A percentile compares a stretch with the other conserved stretches of the same genome.
These are phyloP conservation scores for Lanistes nyassanus DNA, from an alignment of 1,140 invertebrate species.

Conservation along the genomic window DNA sequence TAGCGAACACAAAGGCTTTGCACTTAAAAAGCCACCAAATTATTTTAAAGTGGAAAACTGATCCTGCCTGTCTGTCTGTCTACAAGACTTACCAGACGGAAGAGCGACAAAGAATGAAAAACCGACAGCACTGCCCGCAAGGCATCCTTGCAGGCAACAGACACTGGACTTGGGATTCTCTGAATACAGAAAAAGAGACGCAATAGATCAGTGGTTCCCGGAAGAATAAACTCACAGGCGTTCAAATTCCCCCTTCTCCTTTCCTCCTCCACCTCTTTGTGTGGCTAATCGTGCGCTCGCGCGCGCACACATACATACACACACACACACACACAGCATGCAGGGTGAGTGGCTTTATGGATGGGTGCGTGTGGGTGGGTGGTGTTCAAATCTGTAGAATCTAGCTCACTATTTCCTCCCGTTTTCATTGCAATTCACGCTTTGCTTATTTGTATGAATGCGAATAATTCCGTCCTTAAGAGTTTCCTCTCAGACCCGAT, in stretches of 20 bases:
- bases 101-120: conserved; percentile 44
- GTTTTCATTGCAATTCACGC: too few species aligned
- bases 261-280: neutral
- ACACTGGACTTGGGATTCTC: conserved; percentile 35
- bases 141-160: conserved; percentile 51
- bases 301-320: neutral
- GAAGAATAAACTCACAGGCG: neutral
- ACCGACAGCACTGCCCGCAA: conserved; percentile 43
- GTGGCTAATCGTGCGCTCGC: neutral
- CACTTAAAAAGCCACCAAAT: too few species aligned
- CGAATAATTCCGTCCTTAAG: too few species aligned
- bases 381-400: too few species aligned
- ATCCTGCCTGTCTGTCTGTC: neutral
- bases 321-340: neutral
- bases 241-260: neutral
- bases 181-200: conserved; percentile 25
- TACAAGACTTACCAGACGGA: conserved; percentile 40
- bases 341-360: too few species aligned
- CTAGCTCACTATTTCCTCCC: too few species aligned
- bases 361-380: too few species aligned
- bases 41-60: neutral
- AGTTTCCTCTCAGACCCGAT: too few species aligned
- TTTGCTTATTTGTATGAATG: too few species aligned
- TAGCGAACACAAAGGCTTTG: too few species aligned
- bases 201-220: neutral